A percentile compares a stretch with the other conserved stretches of the same genome.
Conservation (phyloP, 2,888 invertebrate species). For the Sericinus montela region DNA sequence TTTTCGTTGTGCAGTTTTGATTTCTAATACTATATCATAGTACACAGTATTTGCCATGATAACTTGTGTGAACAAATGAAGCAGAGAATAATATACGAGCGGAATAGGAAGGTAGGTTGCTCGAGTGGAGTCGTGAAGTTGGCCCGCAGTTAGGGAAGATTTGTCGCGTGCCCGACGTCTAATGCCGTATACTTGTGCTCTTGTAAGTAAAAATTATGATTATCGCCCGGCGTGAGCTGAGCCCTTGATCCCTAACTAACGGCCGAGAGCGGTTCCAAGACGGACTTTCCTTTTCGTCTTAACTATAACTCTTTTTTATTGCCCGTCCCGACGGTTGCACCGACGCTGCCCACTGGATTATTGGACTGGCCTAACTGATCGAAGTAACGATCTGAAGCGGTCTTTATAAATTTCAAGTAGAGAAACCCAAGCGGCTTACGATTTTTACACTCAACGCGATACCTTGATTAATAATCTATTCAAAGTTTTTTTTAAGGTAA, state of each 20-base stretch:
- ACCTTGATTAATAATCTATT: no score
- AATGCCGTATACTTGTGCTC: conserved; percentile 65
- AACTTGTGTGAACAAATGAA: conserved; percentile 49
- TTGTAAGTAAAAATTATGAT: conserved; percentile 80
- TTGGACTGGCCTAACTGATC: conserved; percentile 34
- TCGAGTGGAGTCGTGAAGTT: conserved; percentile 67
- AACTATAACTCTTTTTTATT: conserved; percentile 81
- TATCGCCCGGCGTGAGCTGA: conserved; percentile 72
- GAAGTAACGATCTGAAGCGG: conserved; percentile 23
- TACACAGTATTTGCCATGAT: conserved; percentile 21
- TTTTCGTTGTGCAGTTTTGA: no score
- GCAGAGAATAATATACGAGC: conserved; percentile 41
- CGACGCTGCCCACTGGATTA: conserved; percentile 68
- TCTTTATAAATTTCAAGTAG: conserved; percentile 23
- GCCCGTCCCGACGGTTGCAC: conserved; percentile 53
- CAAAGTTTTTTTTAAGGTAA: no score
- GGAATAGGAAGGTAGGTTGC: conserved; percentile 27
- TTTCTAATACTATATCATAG: no score
- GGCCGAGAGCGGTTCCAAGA: conserved; percentile 54
- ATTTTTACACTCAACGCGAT: not conserved
- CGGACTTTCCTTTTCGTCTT: conserved; percentile 74
- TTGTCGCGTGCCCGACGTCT: conserved; percentile 68
- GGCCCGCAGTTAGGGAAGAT: conserved; percentile 73
- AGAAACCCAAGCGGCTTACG: not conserved
- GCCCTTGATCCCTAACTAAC: conserved; percentile 76